phyloP scores from a whole-genome alignment of 2,797 vertebrate species.

The Paratrypauchen microcephalus region DNA sequence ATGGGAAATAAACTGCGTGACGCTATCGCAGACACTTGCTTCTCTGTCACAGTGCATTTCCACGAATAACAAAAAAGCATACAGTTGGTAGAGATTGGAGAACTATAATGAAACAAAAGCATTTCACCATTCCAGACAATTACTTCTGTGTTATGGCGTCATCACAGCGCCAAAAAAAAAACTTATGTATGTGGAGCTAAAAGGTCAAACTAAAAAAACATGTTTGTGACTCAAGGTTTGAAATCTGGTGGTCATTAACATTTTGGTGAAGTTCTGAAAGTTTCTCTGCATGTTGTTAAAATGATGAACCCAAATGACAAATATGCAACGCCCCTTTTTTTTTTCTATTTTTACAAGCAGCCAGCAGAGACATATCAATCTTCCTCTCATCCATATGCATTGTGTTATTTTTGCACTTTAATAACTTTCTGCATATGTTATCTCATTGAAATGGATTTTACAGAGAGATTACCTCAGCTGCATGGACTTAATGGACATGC shows the following conservation, averaged over 20 bases:
- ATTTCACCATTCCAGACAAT: too few relatives aligned
- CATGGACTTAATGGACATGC: not conserved
- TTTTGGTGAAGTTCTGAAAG: not conserved
- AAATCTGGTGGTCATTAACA: not conserved
- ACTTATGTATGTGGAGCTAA: too few relatives aligned
- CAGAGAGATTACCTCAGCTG: slow-evolving; percentile 1
- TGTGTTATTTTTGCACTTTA: slow-evolving; percentile 4
- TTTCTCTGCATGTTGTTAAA: not conserved
- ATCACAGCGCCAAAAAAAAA: too few relatives aligned
- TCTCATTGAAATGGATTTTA: slow-evolving; percentile 6
- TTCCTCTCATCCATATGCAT: slow-evolving; percentile 1
- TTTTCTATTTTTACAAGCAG: slow-evolving; percentile 3
- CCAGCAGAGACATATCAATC: slow-evolving; percentile 8
- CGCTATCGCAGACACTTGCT: too few relatives aligned
- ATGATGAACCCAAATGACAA: not conserved
- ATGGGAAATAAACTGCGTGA: too few relatives aligned
- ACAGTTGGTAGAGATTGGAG: too few relatives aligned
- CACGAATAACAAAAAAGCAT: too few relatives aligned
- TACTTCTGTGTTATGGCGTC: too few relatives aligned
- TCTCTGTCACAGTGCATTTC: too few relatives aligned
- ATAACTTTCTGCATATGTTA: slow-evolving; percentile 11
- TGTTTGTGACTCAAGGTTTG: too few relatives aligned
- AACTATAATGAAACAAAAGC: too few relatives aligned
- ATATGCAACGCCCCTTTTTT: slow-evolving; percentile 1
- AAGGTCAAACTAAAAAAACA: not conserved